Conservation (phyloP, 2,113 vertebrate genomes). For the Silurus meridionalis region DNA sequence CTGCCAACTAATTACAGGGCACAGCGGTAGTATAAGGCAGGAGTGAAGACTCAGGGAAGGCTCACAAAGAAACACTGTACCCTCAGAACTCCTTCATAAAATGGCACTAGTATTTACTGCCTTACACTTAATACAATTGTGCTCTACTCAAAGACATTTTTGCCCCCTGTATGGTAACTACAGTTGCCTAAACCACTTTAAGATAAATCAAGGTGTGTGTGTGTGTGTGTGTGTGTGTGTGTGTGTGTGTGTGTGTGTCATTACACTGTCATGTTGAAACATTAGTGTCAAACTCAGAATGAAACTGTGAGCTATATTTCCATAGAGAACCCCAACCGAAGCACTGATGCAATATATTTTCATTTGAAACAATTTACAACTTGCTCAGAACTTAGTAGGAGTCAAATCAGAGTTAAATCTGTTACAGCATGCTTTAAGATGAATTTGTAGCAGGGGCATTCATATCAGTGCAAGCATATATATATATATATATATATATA, state of each 20-base stretch:
- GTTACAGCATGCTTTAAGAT: background rate
- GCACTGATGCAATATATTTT: background rate
- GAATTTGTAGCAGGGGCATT: background rate
- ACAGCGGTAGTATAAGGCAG: background rate
- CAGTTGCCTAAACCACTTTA: background rate
- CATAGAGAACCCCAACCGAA: background rate
- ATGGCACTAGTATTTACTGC: slow-evolving; percentile 16
- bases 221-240: too few species aligned
- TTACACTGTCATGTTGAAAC: background rate
- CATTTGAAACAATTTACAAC: background rate
- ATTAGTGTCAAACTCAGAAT: background rate
- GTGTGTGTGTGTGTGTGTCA: background rate
- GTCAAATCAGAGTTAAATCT: background rate
- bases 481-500: too few species aligned
- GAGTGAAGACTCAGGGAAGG: background rate
- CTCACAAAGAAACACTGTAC: slow-evolving; percentile 1
- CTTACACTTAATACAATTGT: background rate
- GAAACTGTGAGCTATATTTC: background rate
- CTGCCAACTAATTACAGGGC: slow-evolving; percentile 38
- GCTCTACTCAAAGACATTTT: background rate
- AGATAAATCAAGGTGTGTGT: background rate
- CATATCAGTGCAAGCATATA: background rate
- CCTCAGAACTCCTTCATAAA: slow-evolving; percentile 1
- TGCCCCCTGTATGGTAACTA: background rate
- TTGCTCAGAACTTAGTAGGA: background rate